These are phyloP conservation scores for Natator depressus DNA, from an alignment of 2,113 vertebrate genomes.

Conservation along the genomic window DNA sequence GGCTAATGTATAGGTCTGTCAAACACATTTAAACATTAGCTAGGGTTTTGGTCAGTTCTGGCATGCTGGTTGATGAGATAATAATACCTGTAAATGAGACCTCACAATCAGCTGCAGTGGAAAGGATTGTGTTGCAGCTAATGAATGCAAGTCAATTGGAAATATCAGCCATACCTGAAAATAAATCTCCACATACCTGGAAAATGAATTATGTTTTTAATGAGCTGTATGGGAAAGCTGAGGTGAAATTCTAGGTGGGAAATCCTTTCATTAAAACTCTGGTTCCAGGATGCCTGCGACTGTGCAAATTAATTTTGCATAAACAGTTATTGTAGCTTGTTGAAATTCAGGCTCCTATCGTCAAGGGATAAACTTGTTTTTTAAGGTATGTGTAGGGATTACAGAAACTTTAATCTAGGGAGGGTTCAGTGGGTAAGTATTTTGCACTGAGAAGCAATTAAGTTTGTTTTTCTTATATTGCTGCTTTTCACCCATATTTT, in stretches of 20 bases:
- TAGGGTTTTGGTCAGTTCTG: constrained; percentile 30
- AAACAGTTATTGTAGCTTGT: neutral
- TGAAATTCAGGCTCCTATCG: constrained; percentile 30
- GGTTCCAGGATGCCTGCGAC: constrained; percentile 39
- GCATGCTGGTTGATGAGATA: constrained; percentile 21
- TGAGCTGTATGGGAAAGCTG: constrained; percentile 51
- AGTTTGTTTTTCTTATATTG: neutral
- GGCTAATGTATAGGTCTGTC: neutral
- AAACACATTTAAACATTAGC: constrained; percentile 19
- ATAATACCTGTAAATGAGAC: constrained; percentile 30
- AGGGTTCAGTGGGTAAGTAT: neutral
- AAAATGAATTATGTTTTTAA: constrained; percentile 40
- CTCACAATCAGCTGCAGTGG: constrained; percentile 12
- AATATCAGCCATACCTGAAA: constrained; percentile 20
- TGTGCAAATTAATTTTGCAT: constrained; percentile 43
- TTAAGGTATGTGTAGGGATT: neutral
- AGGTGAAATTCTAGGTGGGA: constrained; percentile 18
- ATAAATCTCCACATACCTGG: constrained; percentile 25
- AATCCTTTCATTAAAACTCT: constrained; percentile 44
- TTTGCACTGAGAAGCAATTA: constrained; percentile 44
- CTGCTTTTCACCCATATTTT: constrained; percentile 1
- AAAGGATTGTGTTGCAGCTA: neutral
- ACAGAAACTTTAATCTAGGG: neutral
- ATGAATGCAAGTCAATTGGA: constrained; percentile 22
- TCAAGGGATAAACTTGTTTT: constrained; percentile 28